Evolutionary conservation across 2,888 invertebrate species (phyloP).

Genomic region (Ectemnius continuus): DNA sequence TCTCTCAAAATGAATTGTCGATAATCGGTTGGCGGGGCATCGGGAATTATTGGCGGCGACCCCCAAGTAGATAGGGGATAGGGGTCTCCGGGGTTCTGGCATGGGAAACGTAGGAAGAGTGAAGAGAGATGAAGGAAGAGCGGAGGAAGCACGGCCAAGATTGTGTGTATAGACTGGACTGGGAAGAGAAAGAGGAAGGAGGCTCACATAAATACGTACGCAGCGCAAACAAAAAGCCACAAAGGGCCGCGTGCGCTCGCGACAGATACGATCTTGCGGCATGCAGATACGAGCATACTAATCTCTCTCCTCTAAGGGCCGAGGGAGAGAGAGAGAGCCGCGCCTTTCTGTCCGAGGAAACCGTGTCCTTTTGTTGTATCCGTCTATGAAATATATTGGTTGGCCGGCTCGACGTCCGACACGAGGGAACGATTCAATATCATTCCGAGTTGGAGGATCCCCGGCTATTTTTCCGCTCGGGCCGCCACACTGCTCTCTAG

Average conservation of each 20-base stretch:
- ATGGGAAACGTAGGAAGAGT: slow-evolving; percentile 23
- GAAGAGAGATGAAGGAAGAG: slow-evolving; percentile 23
- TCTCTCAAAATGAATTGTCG: slow-evolving; percentile 16
- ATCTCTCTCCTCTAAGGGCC: slow-evolving; percentile 58
- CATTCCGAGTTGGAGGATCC: slow-evolving; percentile 55
- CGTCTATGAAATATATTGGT: slow-evolving; percentile 70
- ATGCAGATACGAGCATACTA: slow-evolving; percentile 76
- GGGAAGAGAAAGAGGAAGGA: slow-evolving; percentile 53
- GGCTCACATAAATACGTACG: slow-evolving; percentile 74
- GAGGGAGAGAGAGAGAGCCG: slow-evolving; percentile 32
- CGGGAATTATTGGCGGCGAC: slow-evolving; percentile 66
- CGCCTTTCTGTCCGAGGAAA: slow-evolving; percentile 51
- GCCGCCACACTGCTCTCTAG: slow-evolving; percentile 15
- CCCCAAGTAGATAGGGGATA: slow-evolving; percentile 36
- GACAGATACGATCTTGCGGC: slow-evolving; percentile 76
- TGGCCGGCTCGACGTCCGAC: slow-evolving; percentile 53
- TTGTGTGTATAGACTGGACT: slow-evolving; percentile 30
- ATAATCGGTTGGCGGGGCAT: slow-evolving; percentile 54
- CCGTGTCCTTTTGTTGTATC: slow-evolving; percentile 67
- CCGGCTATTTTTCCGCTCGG: slow-evolving; percentile 45
- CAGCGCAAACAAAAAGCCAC: slow-evolving; percentile 74
- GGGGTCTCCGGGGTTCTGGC: slow-evolving; percentile 44
- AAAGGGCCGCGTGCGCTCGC: slow-evolving; percentile 70
- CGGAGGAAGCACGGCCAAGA: slow-evolving; percentile 14
- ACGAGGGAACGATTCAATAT: slow-evolving; percentile 68